These are phyloP conservation scores for Alligator sinensis DNA, from an alignment of 2,113 vertebrate genomes.

Conservation along the genomic window DNA sequence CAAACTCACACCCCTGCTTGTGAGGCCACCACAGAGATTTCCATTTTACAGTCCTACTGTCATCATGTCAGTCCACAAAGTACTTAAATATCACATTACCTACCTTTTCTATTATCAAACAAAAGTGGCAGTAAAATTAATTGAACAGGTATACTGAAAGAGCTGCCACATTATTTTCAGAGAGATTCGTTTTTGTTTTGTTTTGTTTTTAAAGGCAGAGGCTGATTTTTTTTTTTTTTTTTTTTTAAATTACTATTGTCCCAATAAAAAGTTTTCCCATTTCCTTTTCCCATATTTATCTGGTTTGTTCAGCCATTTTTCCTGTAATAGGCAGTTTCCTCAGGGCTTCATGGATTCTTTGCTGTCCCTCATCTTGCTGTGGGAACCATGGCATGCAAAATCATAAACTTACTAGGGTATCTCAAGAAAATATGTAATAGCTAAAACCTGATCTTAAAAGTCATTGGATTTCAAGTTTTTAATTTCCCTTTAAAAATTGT, in stretches of 20 bases:
- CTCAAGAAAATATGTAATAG: background rate
- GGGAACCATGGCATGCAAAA: background rate
- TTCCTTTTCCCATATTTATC: background rate
- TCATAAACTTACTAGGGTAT: background rate
- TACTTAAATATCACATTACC: background rate
- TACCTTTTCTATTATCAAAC: background rate
- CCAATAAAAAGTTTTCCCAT: background rate
- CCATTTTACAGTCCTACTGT: background rate
- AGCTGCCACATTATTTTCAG: background rate
- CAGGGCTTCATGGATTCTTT: fast-evolving
- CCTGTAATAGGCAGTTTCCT: background rate
- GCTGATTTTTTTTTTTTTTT: background rate
- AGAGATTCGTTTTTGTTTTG: too few relatives aligned
- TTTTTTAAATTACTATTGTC: background rate
- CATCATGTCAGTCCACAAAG: constrained; percentile 14
- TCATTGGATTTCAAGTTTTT: background rate
- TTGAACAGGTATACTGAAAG: background rate
- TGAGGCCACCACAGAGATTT: too few relatives aligned
- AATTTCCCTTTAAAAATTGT: background rate
- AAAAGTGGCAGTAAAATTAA: background rate
- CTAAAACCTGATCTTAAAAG: background rate
- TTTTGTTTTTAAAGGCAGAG: background rate
- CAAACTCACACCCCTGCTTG: too few relatives aligned
- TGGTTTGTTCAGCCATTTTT: background rate
- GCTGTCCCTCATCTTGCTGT: background rate